Evolutionary conservation across 2,797 vertebrate species (phyloP).

Genomic region (Oreochromis mossambicus): DNA sequence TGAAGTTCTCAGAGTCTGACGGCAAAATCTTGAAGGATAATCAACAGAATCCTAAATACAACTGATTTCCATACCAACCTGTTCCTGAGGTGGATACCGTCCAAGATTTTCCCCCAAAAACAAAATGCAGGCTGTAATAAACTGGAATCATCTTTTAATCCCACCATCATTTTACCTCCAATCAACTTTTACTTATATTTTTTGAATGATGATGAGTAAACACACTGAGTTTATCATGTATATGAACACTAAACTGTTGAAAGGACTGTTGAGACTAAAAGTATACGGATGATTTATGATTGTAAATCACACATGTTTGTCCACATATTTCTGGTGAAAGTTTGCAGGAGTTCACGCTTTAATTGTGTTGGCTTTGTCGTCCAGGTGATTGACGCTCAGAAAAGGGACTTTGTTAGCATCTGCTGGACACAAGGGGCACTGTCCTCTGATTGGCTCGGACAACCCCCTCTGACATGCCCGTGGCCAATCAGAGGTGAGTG

Average conservation of each 20-base stretch:
- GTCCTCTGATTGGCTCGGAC: slow-evolving; percentile 85
- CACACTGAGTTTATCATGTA: neutral
- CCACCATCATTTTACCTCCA: neutral
- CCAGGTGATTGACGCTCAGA: slow-evolving; percentile 76
- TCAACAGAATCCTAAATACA: neutral
- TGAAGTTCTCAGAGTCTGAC: neutral
- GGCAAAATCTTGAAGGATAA: neutral
- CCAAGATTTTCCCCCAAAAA: neutral
- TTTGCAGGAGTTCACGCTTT: slow-evolving; percentile 27
- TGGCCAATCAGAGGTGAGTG: slow-evolving; percentile 86
- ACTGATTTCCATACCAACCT: accelerated
- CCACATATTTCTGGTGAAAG: neutral
- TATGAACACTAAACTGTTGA: neutral
- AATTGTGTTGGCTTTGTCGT: slow-evolving; percentile 72
- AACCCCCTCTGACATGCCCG: slow-evolving; percentile 82
- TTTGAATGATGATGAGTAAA: neutral
- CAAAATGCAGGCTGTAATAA: neutral
- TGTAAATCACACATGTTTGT: neutral
- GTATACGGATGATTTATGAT: neutral
- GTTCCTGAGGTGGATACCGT: neutral
- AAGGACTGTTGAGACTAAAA: neutral
- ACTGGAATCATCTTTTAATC: neutral
- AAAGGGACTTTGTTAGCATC: slow-evolving; percentile 71
- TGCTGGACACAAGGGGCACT: slow-evolving; percentile 78
- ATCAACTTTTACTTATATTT: accelerated